These are phyloP conservation scores for Tipula unca DNA, from an alignment of 2,888 invertebrate species.

Conservation along the genomic window DNA sequence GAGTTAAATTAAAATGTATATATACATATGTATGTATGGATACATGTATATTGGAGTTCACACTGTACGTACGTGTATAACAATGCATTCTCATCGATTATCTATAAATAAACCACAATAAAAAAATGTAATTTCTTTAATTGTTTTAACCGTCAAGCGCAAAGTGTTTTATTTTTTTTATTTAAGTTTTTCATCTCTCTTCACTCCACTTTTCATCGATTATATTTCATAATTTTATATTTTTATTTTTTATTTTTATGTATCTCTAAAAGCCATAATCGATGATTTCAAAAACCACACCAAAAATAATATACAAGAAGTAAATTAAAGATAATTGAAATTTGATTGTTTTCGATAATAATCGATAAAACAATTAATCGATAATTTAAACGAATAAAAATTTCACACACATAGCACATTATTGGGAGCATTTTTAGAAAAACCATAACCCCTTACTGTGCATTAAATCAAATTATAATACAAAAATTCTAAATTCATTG, in stretches of 20 bases:
- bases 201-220: background rate
- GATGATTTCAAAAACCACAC: background rate
- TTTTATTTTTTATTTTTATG: too few relatives aligned
- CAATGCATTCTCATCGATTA: background rate
- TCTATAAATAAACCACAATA: background rate
- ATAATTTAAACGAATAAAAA: background rate
- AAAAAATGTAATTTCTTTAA: background rate
- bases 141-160: constrained; percentile 14
- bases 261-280: background rate
- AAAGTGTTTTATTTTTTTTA: background rate
- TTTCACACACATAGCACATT: background rate
- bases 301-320: background rate
- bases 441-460: background rate
- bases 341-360: background rate
- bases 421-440: background rate
- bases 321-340: background rate
- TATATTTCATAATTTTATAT: background rate
- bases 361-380: constrained; percentile 14
- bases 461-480: constrained; percentile 14
- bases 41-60: background rate
- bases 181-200: background rate
- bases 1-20: background rate
- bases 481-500: background rate
- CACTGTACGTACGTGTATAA: background rate
- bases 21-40: background rate